Evolutionary conservation across 2,888 invertebrate genomes (phyloP).

Genomic region (Myopa tessellatipennis): DNA sequence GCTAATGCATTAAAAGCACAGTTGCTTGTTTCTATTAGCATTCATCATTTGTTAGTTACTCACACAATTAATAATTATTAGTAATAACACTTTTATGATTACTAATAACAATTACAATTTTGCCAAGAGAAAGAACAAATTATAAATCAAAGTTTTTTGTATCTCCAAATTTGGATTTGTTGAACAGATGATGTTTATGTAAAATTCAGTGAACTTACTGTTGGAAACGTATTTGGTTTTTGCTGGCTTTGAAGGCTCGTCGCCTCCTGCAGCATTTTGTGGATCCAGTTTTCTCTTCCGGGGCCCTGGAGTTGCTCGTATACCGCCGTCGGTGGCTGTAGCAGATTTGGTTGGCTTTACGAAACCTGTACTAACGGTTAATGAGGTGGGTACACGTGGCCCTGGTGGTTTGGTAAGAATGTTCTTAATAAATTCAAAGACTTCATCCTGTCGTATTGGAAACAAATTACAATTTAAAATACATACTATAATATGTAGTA

Average conservation of each 20-base stretch:
- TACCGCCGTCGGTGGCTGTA: conserved; percentile 47
- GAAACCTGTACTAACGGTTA: conserved; percentile 40
- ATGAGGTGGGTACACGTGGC: conserved; percentile 61
- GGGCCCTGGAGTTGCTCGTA: conserved; percentile 54
- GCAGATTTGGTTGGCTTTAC: conserved; percentile 30
- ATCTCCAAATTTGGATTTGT: too few species aligned
- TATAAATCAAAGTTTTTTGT: too few species aligned
- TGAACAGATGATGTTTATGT: too few species aligned
- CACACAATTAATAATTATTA: too few species aligned
- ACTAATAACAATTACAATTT: too few species aligned
- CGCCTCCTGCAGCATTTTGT: conserved; percentile 59
- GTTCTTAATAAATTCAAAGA: conserved; percentile 74
- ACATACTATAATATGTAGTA: neutral
- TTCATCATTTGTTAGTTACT: too few species aligned
- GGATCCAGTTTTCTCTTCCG: conserved; percentile 70
- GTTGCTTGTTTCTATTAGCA: too few species aligned
- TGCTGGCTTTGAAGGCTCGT: conserved; percentile 65
- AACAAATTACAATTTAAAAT: neutral
- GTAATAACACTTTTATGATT: too few species aligned
- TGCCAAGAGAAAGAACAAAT: too few species aligned
- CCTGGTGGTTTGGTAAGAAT: conserved; percentile 73
- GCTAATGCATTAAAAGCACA: too few species aligned
- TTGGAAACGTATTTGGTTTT: conserved; percentile 58
- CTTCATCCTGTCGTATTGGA: conserved; percentile 70
- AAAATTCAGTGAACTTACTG: conserved; percentile 49